Percentiles rank a stretch among this genome's conserved stretches.
Evolutionary conservation across 2,888 invertebrate species (phyloP).

Genomic region (Meta bourneti): DNA sequence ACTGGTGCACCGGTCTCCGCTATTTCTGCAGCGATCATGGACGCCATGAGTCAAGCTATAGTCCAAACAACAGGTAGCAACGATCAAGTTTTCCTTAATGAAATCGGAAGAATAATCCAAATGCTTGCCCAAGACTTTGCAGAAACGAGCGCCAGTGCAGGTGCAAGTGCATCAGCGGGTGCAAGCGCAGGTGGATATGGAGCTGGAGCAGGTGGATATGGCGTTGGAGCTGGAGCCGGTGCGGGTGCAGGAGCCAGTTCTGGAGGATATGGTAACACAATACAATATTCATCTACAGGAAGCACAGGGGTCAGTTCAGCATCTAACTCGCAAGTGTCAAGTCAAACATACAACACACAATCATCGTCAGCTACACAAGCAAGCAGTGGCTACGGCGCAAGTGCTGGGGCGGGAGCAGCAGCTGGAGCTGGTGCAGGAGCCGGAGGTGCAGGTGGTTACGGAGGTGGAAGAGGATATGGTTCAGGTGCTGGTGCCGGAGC

Average conservation of each 20-base stretch:
- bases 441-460: background rate
- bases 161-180: background rate
- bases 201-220: background rate
- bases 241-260: too few relatives aligned
- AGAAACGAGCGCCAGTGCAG: background rate
- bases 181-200: background rate
- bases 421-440: background rate
- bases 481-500: background rate
- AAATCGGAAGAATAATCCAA: background rate
- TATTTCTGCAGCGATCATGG: background rate
- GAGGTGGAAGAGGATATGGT: too few relatives aligned
- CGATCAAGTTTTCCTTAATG: background rate
- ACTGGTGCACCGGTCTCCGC: background rate
- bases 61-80: background rate
- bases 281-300: background rate
- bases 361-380: background rate
- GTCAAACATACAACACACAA: background rate
- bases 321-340: background rate
- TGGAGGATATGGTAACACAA: background rate
- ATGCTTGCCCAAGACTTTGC: background rate
- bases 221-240: too few relatives aligned
- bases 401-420: background rate
- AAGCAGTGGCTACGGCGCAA: background rate
- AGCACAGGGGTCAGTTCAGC: background rate
- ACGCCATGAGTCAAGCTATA: background rate